Percentiles rank a stretch among this genome's conserved stretches.
Evolutionary conservation across 2,113 vertebrate genomes (phyloP).

Genomic region (Pampusana beccarii): DNA sequence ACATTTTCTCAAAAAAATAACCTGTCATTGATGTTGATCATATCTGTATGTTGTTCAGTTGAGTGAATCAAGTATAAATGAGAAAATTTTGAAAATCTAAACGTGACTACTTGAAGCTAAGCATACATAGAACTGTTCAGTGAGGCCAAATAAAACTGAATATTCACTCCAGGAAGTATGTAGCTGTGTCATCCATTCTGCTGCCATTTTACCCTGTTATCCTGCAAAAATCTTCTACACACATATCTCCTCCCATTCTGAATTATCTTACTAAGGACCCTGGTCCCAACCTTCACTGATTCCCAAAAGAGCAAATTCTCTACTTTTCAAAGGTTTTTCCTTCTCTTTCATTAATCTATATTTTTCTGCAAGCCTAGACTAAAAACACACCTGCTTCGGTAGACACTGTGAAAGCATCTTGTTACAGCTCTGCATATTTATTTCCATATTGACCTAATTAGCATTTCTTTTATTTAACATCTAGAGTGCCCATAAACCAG

Average conservation of each 20-base stretch:
- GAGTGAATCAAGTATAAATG: background rate
- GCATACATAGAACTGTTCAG: background rate
- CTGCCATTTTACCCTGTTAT: background rate
- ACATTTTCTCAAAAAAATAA: background rate
- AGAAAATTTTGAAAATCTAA: background rate
- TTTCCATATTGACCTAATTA: constrained; percentile 29
- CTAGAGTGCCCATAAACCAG: background rate
- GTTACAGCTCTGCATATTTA: constrained; percentile 6
- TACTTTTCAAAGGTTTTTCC: background rate
- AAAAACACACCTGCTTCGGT: constrained; percentile 41
- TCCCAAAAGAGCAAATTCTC: background rate
- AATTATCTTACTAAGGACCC: background rate
- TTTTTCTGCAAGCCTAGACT: constrained; percentile 1
- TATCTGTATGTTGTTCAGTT: background rate
- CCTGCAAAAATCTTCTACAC: background rate
- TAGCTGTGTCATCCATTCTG: background rate
- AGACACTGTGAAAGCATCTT: background rate
- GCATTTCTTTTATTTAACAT: constrained; percentile 19
- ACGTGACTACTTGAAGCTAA: background rate
- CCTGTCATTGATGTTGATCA: background rate
- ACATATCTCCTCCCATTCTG: background rate
- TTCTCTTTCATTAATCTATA: background rate
- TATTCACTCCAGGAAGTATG: background rate
- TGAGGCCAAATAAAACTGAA: background rate
- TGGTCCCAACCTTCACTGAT: background rate